Evolutionary conservation across 2,113 vertebrate genomes (phyloP), one percentile per base, ranked within the genome.

Genomic region (Bos indicus): DNA sequence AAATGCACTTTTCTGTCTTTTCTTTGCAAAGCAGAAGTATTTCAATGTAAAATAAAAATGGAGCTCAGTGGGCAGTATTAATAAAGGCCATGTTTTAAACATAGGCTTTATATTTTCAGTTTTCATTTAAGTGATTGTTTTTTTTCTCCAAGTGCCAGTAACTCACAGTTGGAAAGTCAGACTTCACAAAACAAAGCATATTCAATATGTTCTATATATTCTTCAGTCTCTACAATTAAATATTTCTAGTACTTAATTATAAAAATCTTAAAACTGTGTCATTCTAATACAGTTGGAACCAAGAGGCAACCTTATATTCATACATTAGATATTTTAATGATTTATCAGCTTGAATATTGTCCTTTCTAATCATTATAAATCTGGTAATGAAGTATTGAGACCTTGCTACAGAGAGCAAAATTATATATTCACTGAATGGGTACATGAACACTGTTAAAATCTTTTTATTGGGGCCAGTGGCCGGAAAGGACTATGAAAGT

Each of bases 41-140:
- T 98, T 99, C 99, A 98, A 98, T 99, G 99, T 99, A 99, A 99
- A 99, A 99, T 99, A 99, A 99, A 98, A 98, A 99, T 97, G 98
- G 98, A 99, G 99, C 99, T 99, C 99, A 98, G 98, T 97, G 98
- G 98, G 98, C 98, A 99, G 99, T 98, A 98, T 99, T 99, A 99
- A 99, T 99, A 99, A 99, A 99, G 99, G 99, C 99, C 98, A 98
- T 99, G 99, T 99, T 99, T 99, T 99, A 99, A 99, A 99, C 98
- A 98, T 98, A 98, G 98, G 98, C 98, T 99, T 98, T 98, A 98
- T 96, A 98, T 98, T 98, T 98, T 98, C 46, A 98, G 97, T 99
- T 99, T 98, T 98, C 98, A 98, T 98, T 99, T 92, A 98, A 98
- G 87, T 97, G 96, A 97, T 98, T 98, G 96, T 96, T 98, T 98